These are phyloP conservation scores for Gallinago paraguaiae DNA, from an alignment of 2,113 vertebrate species.

Conservation along the genomic window DNA sequence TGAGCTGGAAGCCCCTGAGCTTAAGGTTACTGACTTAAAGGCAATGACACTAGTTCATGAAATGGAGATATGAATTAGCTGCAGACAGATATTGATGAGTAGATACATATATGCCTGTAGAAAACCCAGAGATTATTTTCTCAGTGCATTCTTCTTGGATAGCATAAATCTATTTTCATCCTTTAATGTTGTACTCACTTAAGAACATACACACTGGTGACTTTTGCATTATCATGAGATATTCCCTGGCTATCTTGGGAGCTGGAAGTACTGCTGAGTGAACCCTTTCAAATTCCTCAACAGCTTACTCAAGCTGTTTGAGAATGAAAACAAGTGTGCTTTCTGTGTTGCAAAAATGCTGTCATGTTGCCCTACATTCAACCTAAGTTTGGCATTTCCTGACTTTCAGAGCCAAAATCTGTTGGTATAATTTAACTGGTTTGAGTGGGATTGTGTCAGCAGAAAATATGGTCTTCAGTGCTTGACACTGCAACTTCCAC, in stretches of 20 bases:
- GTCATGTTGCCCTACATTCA: neutral
- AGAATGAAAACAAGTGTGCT: slow-evolving; percentile 10
- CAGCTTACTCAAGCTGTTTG: neutral
- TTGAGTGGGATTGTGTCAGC: neutral
- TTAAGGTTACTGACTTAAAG: neutral
- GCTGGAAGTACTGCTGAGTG: neutral
- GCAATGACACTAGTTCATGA: neutral
- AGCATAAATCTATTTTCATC: slow-evolving; percentile 24
- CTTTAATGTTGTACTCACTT: neutral
- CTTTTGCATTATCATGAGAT: slow-evolving; percentile 15
- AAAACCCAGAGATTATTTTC: neutral
- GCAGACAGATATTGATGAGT: neutral
- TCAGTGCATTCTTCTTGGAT: neutral
- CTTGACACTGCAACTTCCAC: neutral
- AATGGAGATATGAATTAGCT: neutral
- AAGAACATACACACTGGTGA: neutral
- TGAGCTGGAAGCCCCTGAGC: neutral
- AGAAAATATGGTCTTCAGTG: neutral
- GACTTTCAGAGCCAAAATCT: slow-evolving; percentile 13
- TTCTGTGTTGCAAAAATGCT: slow-evolving; percentile 6
- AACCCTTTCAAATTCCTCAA: slow-evolving; percentile 44
- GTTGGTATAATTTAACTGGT: neutral
- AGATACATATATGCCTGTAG: neutral
- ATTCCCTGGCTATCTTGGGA: neutral
- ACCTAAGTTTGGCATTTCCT: slow-evolving; percentile 15